Percentiles rank a stretch among this genome's conserved stretches.
Evolutionary conservation across 1,140 invertebrate species (phyloP).

Genomic region (Drosophila azteca): DNA sequence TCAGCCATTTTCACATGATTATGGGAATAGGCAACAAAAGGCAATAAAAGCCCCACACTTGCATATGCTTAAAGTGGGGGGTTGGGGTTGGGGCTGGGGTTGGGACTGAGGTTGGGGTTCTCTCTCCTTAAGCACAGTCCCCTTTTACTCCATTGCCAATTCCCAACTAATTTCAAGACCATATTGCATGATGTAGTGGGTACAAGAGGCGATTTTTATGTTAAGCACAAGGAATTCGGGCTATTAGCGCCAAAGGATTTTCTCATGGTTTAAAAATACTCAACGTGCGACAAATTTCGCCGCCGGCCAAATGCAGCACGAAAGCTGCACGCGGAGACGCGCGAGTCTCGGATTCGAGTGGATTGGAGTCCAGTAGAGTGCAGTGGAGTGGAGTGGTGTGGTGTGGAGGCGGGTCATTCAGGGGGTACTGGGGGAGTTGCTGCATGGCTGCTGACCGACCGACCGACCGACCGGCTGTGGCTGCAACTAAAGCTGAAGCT

Average conservation of each 20-base stretch:
- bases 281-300: conserved; percentile 83
- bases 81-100: background rate
- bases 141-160: conserved; percentile 15
- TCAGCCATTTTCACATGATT: conserved; percentile 75
- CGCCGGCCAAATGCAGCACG: conserved; percentile 77
- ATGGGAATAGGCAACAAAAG: conserved; percentile 48
- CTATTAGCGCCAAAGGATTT: conserved; percentile 84
- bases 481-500: conserved; percentile 14
- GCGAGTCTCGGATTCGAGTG: conserved; percentile 10
- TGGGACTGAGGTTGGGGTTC: background rate
- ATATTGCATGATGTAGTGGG: conserved; percentile 72
- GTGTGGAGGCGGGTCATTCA: conserved; percentile 27
- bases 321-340: conserved; percentile 74
- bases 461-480: conserved; percentile 22
- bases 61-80: conserved; percentile 38
- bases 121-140: background rate
- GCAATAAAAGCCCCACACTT: conserved; percentile 56
- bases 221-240: conserved; percentile 82
- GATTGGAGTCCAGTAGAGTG: conserved; percentile 29
- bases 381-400: background rate
- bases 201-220: conserved; percentile 79
- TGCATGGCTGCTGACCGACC: conserved; percentile 46
- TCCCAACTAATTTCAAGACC: conserved; percentile 62
- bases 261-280: conserved; percentile 83
- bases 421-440: conserved; percentile 25